Percentiles rank a stretch among this genome's conserved stretches.
Conservation (phyloP, 2,113 vertebrate species). For the Poecilia latipinna region DNA sequence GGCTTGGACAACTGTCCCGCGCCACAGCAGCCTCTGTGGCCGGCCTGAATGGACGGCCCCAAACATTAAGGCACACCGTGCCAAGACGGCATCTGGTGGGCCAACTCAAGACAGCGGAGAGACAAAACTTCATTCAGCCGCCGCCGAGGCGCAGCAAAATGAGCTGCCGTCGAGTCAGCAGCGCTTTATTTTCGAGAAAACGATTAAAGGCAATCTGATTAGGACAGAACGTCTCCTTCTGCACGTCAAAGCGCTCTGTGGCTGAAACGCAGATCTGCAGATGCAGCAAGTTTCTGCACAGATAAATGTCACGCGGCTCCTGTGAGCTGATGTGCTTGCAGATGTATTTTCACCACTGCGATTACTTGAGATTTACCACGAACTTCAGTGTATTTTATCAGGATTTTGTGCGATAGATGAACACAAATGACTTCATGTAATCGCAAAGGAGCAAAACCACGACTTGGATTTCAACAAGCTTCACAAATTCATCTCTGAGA, state of each 20-base stretch:
- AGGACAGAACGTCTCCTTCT: not conserved
- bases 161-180: constrained; percentile 15
- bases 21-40: constrained; percentile 33
- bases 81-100: constrained; percentile 48
- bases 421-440: too few relatives aligned
- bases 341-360: too few relatives aligned
- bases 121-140: constrained; percentile 21
- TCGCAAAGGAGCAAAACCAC: too few relatives aligned
- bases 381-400: too few relatives aligned
- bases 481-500: too few relatives aligned
- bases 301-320: too few relatives aligned
- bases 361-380: too few relatives aligned
- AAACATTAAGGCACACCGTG: constrained; percentile 42
- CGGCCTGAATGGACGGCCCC: constrained; percentile 26
- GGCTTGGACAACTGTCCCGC: constrained; percentile 42
- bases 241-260: not conserved
- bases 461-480: too few relatives aligned
- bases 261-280: not conserved
- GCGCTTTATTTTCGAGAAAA: not conserved
- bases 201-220: not conserved
- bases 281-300: not conserved
- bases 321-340: too few relatives aligned
- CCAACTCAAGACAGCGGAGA: constrained; percentile 17
- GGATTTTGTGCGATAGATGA: too few relatives aligned
- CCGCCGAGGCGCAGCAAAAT: constrained; percentile 28